Conservation (phyloP, 1,140 invertebrate species). For the Bombus confusus region DNA sequence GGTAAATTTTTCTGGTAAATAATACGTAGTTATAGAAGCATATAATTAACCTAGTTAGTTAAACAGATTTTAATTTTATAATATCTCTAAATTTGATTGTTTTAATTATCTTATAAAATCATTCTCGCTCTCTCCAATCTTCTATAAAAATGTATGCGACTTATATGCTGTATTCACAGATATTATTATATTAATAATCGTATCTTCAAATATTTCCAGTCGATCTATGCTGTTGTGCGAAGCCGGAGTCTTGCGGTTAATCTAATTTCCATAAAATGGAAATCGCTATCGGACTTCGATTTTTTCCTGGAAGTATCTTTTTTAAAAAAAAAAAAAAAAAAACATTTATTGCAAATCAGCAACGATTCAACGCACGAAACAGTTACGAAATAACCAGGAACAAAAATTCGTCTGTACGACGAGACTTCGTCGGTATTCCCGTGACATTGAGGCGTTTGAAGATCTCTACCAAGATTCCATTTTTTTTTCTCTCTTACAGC, state of each 20-base stretch:
- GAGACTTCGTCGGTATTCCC: not conserved
- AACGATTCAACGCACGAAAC: not conserved
- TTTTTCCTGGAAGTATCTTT: not conserved
- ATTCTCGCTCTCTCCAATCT: not conserved
- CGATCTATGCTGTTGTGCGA: not conserved
- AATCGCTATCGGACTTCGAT: not conserved
- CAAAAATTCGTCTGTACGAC: not conserved
- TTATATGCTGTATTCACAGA: not conserved
- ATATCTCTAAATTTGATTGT: not conserved
- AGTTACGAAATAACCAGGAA: not conserved
- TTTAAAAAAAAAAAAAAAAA: not conserved
- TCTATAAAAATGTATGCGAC: too few species aligned
- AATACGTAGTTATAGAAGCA: not conserved
- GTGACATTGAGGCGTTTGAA: slow-evolving; percentile 10
- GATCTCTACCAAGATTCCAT: not conserved
- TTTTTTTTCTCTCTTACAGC: slow-evolving; percentile 7
- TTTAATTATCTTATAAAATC: not conserved
- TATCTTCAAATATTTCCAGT: not conserved
- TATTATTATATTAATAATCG: not conserved
- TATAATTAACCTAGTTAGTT: not conserved
- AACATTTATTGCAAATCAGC: not conserved
- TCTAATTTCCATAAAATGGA: not conserved
- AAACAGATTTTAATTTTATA: not conserved
- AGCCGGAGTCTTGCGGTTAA: not conserved
- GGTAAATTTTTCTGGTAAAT: not conserved